A percentile compares a stretch with the other conserved stretches of the same genome.
Conservation (phyloP, 2,113 vertebrate species). For the Chaetodon trifascialis region DNA sequence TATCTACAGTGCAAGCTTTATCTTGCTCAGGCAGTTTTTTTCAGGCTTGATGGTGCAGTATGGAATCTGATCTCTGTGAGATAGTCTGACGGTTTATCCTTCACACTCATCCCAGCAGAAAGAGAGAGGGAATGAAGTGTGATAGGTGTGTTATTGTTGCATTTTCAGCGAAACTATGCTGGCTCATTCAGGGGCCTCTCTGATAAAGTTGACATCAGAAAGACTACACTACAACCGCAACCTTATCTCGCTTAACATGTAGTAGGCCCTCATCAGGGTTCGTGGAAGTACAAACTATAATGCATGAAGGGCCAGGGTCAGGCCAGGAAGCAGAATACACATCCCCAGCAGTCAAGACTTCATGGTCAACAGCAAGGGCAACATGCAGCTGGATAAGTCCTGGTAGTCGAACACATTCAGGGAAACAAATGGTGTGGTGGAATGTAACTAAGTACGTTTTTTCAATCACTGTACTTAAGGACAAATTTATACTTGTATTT, state of each 20-base stretch:
- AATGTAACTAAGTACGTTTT: neutral
- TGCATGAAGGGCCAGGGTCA: conserved; percentile 9
- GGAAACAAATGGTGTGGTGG: neutral
- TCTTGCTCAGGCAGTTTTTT: conserved; percentile 47
- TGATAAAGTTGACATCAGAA: conserved; percentile 72
- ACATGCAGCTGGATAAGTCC: conserved; percentile 36
- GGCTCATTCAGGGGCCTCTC: conserved; percentile 65
- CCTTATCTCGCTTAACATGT: conserved; percentile 61
- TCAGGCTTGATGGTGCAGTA: conserved; percentile 29
- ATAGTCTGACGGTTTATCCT: conserved; percentile 78
- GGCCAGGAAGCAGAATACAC: conserved; percentile 22
- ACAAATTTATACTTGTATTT: neutral
- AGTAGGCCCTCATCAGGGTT: conserved; percentile 71
- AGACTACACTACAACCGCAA: conserved; percentile 43
- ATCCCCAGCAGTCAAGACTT: conserved; percentile 32
- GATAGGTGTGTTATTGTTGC: conserved; percentile 82
- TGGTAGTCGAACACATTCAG: conserved; percentile 9
- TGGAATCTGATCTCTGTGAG: conserved; percentile 85
- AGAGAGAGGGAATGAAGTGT: conserved; percentile 58
- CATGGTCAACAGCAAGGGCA: conserved; percentile 25
- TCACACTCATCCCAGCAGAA: conserved; percentile 70
- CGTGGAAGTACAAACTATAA: conserved; percentile 50
- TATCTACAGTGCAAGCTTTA: conserved; percentile 61
- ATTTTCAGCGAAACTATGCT: conserved; percentile 74
- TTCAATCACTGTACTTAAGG: neutral